Conservation (phyloP, 2,797 vertebrate genomes). For the Clarias platycephalus region DNA sequence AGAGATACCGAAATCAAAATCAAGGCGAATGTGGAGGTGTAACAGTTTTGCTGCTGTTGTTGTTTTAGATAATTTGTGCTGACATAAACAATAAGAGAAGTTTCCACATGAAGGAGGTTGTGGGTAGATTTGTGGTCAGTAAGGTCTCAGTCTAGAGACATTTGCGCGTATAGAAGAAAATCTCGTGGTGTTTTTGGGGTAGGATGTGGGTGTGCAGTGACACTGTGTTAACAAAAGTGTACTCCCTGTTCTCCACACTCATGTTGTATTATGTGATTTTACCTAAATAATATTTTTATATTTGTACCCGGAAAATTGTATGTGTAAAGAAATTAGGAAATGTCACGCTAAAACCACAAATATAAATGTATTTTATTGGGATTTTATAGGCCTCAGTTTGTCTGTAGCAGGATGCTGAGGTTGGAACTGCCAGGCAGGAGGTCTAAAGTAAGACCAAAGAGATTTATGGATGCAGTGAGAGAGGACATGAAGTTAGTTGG, state of each 20-base stretch:
- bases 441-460: too few relatives aligned
- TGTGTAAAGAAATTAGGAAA: too few relatives aligned
- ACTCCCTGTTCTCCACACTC: neutral
- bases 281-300: neutral
- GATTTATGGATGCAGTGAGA: too few relatives aligned
- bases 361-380: too few relatives aligned
- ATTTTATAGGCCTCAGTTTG: too few relatives aligned
- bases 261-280: neutral
- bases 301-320: neutral
- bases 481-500: too few relatives aligned
- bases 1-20: neutral
- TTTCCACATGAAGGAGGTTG: neutral
- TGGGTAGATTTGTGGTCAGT: neutral
- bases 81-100: neutral
- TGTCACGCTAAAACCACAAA: too few relatives aligned
- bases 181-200: neutral
- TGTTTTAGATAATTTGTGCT: neutral
- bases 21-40: neutral
- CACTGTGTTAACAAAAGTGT: neutral
- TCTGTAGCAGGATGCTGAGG: too few relatives aligned
- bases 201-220: neutral
- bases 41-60: neutral
- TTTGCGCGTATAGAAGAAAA: neutral
- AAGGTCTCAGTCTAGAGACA: neutral
- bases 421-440: too few relatives aligned